A percentile compares a stretch with the other conserved stretches of the same genome.
phyloP scores from a whole-genome alignment of 2,113 vertebrate genomes.

The Chiloscyllium plagiosum region DNA sequence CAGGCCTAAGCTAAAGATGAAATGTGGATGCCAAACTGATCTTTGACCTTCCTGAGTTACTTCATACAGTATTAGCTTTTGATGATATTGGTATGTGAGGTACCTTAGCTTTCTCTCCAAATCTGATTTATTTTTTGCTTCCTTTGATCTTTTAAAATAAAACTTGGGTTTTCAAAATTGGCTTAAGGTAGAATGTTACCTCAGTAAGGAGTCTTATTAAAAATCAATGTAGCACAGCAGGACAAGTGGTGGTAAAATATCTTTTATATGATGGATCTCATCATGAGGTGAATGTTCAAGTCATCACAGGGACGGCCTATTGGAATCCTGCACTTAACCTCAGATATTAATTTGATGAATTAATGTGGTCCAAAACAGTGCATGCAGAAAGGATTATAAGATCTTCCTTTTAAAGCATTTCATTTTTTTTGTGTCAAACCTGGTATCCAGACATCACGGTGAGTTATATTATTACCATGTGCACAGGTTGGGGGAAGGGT shows the following conservation, averaged over 20 bases:
- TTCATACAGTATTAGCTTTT: conserved; percentile 32
- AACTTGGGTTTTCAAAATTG: neutral
- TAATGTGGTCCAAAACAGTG: conserved; percentile 15
- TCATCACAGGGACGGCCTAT: conserved; percentile 7
- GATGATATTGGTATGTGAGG: conserved; percentile 21
- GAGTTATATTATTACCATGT: conserved; percentile 29
- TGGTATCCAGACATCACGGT: conserved; percentile 28
- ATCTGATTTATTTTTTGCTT: conserved; percentile 12
- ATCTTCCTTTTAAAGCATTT: conserved; percentile 27
- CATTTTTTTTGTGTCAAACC: neutral
- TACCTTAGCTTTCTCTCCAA: conserved; percentile 11
- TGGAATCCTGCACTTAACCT: conserved; percentile 25
- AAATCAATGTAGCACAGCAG: conserved; percentile 24
- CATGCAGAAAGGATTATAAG: conserved; percentile 28
- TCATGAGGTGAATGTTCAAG: conserved; percentile 16
- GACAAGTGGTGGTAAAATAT: conserved; percentile 28
- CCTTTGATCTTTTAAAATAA: conserved; percentile 6
- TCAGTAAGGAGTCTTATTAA: conserved; percentile 24
- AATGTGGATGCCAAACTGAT: conserved; percentile 25
- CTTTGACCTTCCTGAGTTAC: conserved; percentile 28
- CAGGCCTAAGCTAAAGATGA: conserved; percentile 20
- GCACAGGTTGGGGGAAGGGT: conserved; percentile 47
- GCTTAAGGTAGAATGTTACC: neutral
- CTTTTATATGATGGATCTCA: conserved; percentile 28
- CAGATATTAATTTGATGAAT: conserved; percentile 32